Conservation (phyloP, 2,113 vertebrate species). For the Hystrix cristata region DNA sequence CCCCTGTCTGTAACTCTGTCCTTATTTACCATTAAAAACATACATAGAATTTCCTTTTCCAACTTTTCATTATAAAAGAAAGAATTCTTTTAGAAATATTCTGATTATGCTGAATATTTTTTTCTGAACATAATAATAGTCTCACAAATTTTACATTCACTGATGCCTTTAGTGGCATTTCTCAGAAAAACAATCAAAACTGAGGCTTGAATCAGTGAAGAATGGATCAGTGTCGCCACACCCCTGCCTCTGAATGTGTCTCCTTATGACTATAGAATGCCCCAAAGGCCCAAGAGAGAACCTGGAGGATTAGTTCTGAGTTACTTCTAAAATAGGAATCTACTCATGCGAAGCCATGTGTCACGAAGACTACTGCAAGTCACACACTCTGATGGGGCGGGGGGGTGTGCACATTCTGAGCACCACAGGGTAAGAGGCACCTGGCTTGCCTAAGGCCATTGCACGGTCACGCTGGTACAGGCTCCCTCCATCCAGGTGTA, state of each 20-base stretch:
- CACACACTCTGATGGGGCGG: neutral
- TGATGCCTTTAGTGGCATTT: neutral
- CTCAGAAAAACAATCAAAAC: slow-evolving; percentile 34
- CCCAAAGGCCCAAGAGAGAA: neutral
- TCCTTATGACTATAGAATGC: neutral
- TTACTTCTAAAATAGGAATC: neutral
- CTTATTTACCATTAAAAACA: neutral
- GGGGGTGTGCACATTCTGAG: neutral
- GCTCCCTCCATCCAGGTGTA: too few relatives aligned
- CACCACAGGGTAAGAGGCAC: neutral
- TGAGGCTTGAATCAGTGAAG: neutral
- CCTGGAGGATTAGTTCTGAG: neutral
- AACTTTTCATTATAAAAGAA: neutral
- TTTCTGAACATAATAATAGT: neutral
- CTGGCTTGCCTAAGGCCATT: rapidly evolving
- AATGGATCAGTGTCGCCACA: neutral
- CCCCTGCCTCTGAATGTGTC: rapidly evolving
- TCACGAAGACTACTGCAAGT: neutral
- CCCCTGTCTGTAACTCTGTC: neutral
- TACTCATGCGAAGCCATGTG: neutral
- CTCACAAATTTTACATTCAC: neutral
- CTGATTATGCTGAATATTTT: neutral
- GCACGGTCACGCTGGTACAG: neutral
- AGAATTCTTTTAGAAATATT: neutral
- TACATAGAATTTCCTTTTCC: neutral